Evolutionary conservation across 2,888 invertebrate species (phyloP), one percentile per base, ranked within the genome.

Genomic region (Tetheella fluctuosa): DNA sequence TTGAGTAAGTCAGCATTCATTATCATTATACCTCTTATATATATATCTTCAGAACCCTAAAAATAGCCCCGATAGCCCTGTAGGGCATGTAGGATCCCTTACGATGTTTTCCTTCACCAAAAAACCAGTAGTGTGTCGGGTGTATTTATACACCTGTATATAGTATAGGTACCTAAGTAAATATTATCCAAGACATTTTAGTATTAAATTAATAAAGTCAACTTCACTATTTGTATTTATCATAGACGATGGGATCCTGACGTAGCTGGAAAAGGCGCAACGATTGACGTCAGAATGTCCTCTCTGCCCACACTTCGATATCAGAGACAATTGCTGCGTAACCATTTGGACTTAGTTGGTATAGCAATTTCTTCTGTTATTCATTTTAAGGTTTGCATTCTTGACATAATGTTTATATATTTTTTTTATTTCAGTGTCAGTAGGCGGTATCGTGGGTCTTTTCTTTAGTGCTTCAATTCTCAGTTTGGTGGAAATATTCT

Each of bases 271-370:
- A 25, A 62, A 10, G 85, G 84, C 2, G 72, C 81, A 0, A 64
- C 77, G 34, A 84, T 93, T 20, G 80, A 78, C 13, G 77, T 94
- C 1, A 77, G 71, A 58, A 88, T 94, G 90, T 74, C 80, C 1
- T 71, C 84, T 0, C 79, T 95, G 28, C 95, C 96, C 0, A 90
- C 91, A 0, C 86, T 94, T 64, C 89, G 96, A 23, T 96, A 95
- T 75, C 93, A 94, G 64, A 93, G 96, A 63, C 95, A 95, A 59
- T 94, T 96, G 13, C 90, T 95, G 0, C 93, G 94, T 69, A 95
- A 94, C 15, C 88, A 94, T 64, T 79, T 96, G 69, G 96, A 96
- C 83, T 85, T 96, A 66, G 94, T 96, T 17, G 96, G 96, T 96
- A 48, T 20, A 2, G 20, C 0, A 0, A 48, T 20, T 8, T 8